phyloP scores from a whole-genome alignment of 1,140 invertebrate genomes.

The Lordiphosa clarofinis region DNA sequence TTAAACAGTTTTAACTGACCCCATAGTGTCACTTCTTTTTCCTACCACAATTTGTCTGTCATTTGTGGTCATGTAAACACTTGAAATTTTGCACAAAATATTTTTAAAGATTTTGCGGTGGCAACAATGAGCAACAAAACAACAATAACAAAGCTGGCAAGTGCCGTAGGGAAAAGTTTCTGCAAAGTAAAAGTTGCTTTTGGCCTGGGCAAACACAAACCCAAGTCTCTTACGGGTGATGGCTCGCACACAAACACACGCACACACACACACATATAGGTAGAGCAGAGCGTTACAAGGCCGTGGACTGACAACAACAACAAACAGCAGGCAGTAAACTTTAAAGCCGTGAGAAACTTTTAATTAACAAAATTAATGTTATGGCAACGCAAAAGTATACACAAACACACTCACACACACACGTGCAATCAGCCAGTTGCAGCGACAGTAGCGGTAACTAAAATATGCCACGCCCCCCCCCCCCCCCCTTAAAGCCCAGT shows the following conservation, averaged over 20 bases:
- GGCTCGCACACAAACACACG: slow-evolving; percentile 10
- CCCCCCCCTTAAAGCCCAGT: slow-evolving; percentile 9
- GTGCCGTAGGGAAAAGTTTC: slow-evolving; percentile 33
- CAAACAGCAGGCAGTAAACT: slow-evolving; percentile 47
- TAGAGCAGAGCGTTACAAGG: slow-evolving; percentile 34
- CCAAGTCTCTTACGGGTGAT: slow-evolving; percentile 18
- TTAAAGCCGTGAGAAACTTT: slow-evolving; percentile 68
- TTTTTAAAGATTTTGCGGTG: slow-evolving; percentile 51
- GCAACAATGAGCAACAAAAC: slow-evolving; percentile 13
- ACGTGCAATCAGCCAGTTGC: slow-evolving; percentile 23
- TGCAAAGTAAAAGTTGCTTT: slow-evolving; percentile 48
- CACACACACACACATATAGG: slow-evolving; percentile 6
- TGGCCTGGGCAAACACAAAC: slow-evolving; percentile 43
- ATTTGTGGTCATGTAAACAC: slow-evolving; percentile 23
- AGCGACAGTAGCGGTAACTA: slow-evolving; percentile 22
- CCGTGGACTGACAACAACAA: slow-evolving; percentile 27
- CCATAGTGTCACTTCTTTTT: slow-evolving; percentile 5
- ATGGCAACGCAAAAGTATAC: slow-evolving; percentile 43
- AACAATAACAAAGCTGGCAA: slow-evolving; percentile 34
- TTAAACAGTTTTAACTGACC: no score
- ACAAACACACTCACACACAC: slow-evolving; percentile 1
- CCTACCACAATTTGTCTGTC: not conserved
- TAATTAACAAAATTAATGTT: slow-evolving; percentile 77
- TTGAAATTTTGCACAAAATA: slow-evolving; percentile 37
- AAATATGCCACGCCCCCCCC: slow-evolving; percentile 10